phyloP scores from a whole-genome alignment of 2,888 invertebrate genomes.

The Leptopilina myrica region DNA sequence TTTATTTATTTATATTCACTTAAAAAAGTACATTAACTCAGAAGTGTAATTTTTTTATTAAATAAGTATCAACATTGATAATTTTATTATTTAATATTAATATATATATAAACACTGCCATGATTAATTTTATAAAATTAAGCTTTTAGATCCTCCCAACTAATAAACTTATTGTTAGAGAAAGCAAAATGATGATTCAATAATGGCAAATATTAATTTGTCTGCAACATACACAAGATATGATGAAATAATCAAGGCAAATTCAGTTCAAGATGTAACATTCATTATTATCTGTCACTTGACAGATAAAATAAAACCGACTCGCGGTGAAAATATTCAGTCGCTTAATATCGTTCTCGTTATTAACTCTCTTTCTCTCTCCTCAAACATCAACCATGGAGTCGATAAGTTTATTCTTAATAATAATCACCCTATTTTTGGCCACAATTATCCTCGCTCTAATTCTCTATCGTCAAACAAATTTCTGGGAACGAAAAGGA shows the following conservation, averaged over 20 bases:
- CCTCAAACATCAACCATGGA: background rate
- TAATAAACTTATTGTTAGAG: too few relatives aligned
- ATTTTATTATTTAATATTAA: too few relatives aligned
- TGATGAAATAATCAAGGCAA: background rate
- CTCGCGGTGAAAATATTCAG: background rate
- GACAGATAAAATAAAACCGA: background rate
- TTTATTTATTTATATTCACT: too few relatives aligned
- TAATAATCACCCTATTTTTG: conserved; percentile 13
- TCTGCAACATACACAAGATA: background rate
- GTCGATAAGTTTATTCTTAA: background rate
- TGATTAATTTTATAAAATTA: too few relatives aligned
- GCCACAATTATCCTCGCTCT: conserved; percentile 16
- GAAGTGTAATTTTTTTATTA: too few relatives aligned
- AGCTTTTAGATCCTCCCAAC: too few relatives aligned
- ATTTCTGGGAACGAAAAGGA: conserved; percentile 42
- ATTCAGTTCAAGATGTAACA: background rate
- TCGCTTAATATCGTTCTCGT: background rate
- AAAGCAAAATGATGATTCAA: too few relatives aligned
- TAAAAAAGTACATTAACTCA: too few relatives aligned
- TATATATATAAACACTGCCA: too few relatives aligned
- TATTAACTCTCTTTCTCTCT: background rate
- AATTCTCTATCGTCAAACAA: conserved; percentile 31
- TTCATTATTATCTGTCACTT: background rate
- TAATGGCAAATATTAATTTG: too few relatives aligned
- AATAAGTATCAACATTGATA: too few relatives aligned